These are phyloP conservation scores for Semotilus atromaculatus DNA, from an alignment of 2,797 vertebrate genomes.

Conservation along the genomic window DNA sequence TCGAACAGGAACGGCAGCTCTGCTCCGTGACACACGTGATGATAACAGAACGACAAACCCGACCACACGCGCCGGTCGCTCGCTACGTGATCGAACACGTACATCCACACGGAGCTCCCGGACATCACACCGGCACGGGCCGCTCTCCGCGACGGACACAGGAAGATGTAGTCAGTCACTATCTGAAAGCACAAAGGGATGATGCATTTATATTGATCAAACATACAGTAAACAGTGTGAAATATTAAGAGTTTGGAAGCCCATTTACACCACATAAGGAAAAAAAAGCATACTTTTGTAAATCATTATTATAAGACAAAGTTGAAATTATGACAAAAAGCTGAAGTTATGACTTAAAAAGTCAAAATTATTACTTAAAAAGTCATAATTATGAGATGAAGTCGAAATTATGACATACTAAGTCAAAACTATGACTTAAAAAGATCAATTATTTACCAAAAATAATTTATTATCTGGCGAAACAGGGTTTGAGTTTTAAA, in stretches of 20 bases:
- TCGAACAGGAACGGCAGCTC: slow-evolving; percentile 79
- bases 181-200: slow-evolving; percentile 67
- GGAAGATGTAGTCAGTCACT: slow-evolving; percentile 78
- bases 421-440: no score
- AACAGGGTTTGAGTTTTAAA: no score
- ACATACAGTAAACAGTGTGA: no score
- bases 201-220: not conserved
- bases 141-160: slow-evolving; percentile 75
- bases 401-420: no score
- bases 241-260: not conserved
- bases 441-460: no score
- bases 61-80: slow-evolving; percentile 74
- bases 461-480: no score
- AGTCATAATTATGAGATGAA: no score
- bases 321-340: not conserved
- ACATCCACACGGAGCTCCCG: slow-evolving; percentile 73
- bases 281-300: not conserved
- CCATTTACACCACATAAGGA: not conserved
- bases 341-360: not conserved
- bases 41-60: slow-evolving; percentile 74
- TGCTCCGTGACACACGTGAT: slow-evolving; percentile 76
- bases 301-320: no score
- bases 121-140: slow-evolving; percentile 58
- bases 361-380: not conserved
- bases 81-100: slow-evolving; percentile 76